Evolutionary conservation across 2,888 invertebrate genomes (phyloP), one percentile per base, ranked within the genome.

Genomic region (Caenorhabditis auriculariae): DNA sequence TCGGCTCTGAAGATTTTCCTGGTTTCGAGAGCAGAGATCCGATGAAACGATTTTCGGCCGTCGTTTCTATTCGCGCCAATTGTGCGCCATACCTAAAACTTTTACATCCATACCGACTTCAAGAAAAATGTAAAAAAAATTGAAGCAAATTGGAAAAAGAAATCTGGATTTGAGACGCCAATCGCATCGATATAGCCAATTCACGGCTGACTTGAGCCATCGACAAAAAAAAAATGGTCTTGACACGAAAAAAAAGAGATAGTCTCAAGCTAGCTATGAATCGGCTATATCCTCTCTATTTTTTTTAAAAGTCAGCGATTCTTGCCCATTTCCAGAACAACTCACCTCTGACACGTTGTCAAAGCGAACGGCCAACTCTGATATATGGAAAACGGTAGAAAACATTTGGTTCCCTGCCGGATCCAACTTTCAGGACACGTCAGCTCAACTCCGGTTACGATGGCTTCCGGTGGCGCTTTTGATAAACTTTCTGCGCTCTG

Each of bases 21-120:
- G 76, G 76, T 17, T 61, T 66, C 9, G 63, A 86, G 41, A 91
- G 89, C 86, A 93, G 88, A 64, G 87, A 87, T 60, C 91, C 88
- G 24, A 93, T 90, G 84, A 91, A 88, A 83, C 93, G 92, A 85
- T 94, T 94, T 86, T 94, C 93, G 67, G 87, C 87, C 83, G 90
- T 91, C 39, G 89, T 89, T 82, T 93, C 92, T 74, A 94, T 89
- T 60, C 91, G 88, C 86, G 93, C 91, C 76, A 95, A 85, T 82
- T 93, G 91, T 85, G 93, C 91, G 79, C 94, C 94, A 84, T 94
- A 94, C 84, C 94, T 93, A 83, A 59, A 85, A 84, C 58, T 50
- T 69, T 21, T 12, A 26, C 21, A 4, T 39, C 7, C 27, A 17
- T 39, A 28, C 29, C 17, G 28, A 27, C 23, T n/a, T 6, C 6